phyloP scores from a whole-genome alignment of 2,888 invertebrate genomes.

The Ormyrus labotus region DNA sequence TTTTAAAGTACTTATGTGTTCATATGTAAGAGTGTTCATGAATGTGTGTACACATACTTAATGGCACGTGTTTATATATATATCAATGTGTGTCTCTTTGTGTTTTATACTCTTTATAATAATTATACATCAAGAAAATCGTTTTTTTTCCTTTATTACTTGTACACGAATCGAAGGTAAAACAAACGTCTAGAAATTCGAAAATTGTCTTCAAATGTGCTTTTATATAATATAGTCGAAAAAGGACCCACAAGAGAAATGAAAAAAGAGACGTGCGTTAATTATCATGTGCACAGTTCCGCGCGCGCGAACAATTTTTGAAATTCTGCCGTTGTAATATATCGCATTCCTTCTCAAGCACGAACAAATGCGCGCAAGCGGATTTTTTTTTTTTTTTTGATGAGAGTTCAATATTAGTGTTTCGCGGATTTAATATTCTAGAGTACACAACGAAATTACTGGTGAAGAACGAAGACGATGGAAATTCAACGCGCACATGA shows the following conservation, averaged over 20 bases:
- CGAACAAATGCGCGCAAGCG: slow-evolving; percentile 16
- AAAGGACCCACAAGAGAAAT: background rate
- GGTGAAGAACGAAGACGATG: background rate
- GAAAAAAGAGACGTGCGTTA: slow-evolving; percentile 5
- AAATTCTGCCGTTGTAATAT: background rate
- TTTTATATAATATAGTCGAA: background rate
- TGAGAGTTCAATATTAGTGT: slow-evolving; percentile 3
- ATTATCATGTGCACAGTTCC: slow-evolving; percentile 1
- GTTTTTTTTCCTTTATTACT: background rate
- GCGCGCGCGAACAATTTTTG: slow-evolving; percentile 1
- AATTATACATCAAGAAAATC: slow-evolving; percentile 47
- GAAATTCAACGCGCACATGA: slow-evolving; percentile 17
- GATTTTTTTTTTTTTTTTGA: background rate
- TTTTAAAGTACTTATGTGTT: slow-evolving; percentile 43
- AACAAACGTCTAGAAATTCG: slow-evolving; percentile 39
- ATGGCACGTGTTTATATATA: slow-evolving; percentile 2
- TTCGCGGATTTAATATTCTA: background rate
- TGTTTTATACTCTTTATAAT: background rate
- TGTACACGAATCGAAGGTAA: slow-evolving; percentile 35
- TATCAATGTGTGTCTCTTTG: background rate
- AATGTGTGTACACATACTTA: slow-evolving; percentile 17
- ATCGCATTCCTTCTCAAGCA: slow-evolving; percentile 11
- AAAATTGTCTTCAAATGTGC: slow-evolving; percentile 6
- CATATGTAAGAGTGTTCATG: slow-evolving; percentile 6
- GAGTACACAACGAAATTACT: background rate